Base-by-base conservation (phyloP, 1,140 invertebrate genomes). In the Gonioctena quinquepunctata region DNA sequence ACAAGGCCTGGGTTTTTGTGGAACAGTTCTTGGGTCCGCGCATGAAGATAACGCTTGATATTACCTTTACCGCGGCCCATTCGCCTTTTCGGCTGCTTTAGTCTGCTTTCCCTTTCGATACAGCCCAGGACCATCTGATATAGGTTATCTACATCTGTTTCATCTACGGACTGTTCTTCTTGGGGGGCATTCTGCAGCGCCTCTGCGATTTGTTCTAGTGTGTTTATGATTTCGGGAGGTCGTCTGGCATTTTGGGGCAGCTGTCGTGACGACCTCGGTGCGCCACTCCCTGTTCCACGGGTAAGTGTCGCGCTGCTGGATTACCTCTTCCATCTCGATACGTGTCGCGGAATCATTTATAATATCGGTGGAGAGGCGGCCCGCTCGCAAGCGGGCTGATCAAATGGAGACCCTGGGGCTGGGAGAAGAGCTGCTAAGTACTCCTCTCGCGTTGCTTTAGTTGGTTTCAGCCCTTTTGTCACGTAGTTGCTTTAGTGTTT, bases 281-380 rank as follows among this genome's bases (percentile, higher is more conserved):
- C 33, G 11, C 33, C 33, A 42, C 33, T 1, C 76, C 0, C 75
- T 75, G 16, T 82, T 77, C 59, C 83, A 82, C 0, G 81, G 79
- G 21, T 79, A 78, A 13, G 57, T 54, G 0, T 78, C 23, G 26
- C 81, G 81, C 7, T 81, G 19, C n/a, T 70, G 73, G 27, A 74
- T 73, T 22, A 70, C 70, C 48, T 77, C 64, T 54, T 64, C 59
- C 16, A 23, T 62, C 16, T 27, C 25, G 2, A 18, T 25, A 4
- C 33, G 42, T 2, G 33, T n/a, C 33, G 11, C 33, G n/a, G 33
- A 8, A 8, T 42, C 33, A 3, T 42, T n/a, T 42, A 2, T 0
- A 8, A 0, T 2, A 42, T 8, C 33, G n/a, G 0, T n/a, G 0
- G n/a, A 3, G 33, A 3, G 8, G 0, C 33, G 11, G 33, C 33